Evolutionary conservation across 2,888 invertebrate species (phyloP), one percentile per base, ranked within the genome.

Genomic region (Tanaodytes sp.): DNA sequence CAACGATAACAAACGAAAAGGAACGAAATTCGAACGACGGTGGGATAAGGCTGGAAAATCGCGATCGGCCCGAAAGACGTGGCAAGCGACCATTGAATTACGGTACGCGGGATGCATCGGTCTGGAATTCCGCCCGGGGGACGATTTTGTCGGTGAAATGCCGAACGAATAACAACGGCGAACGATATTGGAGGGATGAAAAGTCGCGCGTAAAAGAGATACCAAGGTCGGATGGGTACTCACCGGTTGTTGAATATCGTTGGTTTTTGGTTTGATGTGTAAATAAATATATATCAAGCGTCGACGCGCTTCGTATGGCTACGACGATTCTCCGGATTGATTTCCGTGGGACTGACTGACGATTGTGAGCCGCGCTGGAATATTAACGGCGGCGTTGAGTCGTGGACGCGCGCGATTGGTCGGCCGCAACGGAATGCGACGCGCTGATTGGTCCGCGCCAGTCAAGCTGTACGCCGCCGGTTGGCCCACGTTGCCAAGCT

Each of bases 401-500:
- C 91, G 91, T 91, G 91, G 88, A 87, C 84, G 52, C 77, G 79
- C 77, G 19, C 79, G 84, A 91, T 91, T 91, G 90, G 91, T 81
- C 71, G 70, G 76, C 80, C 85, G 76, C 72, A 67, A 70, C 78
- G 81, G 81, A 82, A 62, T 85, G 83, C 80, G 46, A 77, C 78
- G 77, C 8, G 77, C 82, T 89, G 2, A 30, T 55, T 64, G 40
- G 63, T 14, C 90, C 90, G 89, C 90, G 79, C 67, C 65, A 79
- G 84, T 77, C 84, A 86, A 89, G 89, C 89, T 90, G 91, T 88
- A 89, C 80, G 40, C 23, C 74, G 76, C 43, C 77, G 72, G 91
- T 91, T 91, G 91, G 91, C 89, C 89, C 91, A 91, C 91, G 91
- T 91, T 86, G 72, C 75, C 81, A 74, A 19, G 15, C 14, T 40